These are phyloP conservation scores for Monodelphis domestica DNA, from an alignment of 2,797 vertebrate species.

Conservation along the genomic window DNA sequence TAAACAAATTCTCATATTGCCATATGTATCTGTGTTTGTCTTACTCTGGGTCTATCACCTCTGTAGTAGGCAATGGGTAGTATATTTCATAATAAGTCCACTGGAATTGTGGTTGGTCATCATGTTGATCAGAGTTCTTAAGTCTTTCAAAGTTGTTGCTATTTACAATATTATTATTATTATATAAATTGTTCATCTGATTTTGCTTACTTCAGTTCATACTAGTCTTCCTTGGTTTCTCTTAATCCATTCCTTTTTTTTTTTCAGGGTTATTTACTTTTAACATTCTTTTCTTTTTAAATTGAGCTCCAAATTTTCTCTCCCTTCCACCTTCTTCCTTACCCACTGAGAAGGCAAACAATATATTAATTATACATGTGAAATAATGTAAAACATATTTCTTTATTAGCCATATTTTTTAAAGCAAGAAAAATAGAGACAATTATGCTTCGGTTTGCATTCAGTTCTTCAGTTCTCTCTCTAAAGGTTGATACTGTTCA, in stretches of 20 bases:
- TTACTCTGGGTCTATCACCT: background rate
- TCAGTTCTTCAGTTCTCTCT: background rate
- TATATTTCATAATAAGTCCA: background rate
- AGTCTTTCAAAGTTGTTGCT: background rate
- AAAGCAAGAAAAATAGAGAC: background rate
- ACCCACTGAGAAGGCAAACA: background rate
- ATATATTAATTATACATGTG: background rate
- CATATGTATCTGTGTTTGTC: too few species aligned
- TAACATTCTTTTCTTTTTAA: background rate
- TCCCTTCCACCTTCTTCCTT: background rate
- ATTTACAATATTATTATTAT: background rate
- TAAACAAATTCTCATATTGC: background rate
- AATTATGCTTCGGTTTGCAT: background rate
- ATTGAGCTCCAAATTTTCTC: background rate
- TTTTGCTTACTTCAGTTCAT: background rate
- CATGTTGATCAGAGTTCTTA: background rate
- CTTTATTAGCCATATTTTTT: background rate
- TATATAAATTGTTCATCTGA: background rate
- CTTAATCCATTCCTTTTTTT: background rate
- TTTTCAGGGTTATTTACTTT: background rate
- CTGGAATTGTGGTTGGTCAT: background rate
- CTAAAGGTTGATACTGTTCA: background rate
- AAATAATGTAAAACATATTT: background rate
- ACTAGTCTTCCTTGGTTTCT: background rate
- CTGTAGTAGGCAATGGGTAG: background rate